A percentile compares a stretch with the other conserved stretches of the same genome.
phyloP scores from a whole-genome alignment of 2,113 vertebrate genomes.

The Thermophis baileyi region DNA sequence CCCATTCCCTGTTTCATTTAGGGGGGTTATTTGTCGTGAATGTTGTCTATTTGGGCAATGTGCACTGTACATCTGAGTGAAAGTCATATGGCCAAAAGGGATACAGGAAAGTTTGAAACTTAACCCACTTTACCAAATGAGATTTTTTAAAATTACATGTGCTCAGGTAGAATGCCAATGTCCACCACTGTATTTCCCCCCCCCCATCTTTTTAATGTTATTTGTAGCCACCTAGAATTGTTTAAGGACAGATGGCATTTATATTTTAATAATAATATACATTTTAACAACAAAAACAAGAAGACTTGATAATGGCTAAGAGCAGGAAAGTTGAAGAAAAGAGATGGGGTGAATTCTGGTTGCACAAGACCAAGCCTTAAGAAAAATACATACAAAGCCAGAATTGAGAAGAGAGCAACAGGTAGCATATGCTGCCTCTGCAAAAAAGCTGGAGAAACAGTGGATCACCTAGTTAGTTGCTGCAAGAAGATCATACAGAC shows the following conservation, averaged over 20 bases:
- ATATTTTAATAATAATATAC: neutral
- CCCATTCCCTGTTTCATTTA: neutral
- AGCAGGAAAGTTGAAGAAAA: neutral
- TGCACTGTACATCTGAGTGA: neutral
- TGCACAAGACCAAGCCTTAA: neutral
- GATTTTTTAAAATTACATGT: neutral
- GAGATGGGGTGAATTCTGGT: neutral
- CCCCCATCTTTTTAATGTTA: neutral
- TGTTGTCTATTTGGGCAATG: neutral
- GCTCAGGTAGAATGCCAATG: neutral
- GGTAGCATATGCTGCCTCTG: neutral
- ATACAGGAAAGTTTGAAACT: neutral
- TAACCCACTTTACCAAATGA: neutral
- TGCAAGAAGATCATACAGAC: neutral
- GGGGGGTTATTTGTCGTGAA: neutral
- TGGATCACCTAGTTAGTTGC: neutral
- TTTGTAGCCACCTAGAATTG: neutral
- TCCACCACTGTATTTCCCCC: neutral
- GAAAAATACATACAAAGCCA: neutral
- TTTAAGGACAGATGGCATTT: neutral
- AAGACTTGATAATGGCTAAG: neutral
- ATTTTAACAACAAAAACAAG: neutral
- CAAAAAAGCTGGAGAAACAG: neutral
- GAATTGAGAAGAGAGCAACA: neutral
- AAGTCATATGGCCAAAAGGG: neutral